phyloP scores from a whole-genome alignment of 2,888 invertebrate genomes.

The Hypolimnas misippus region DNA sequence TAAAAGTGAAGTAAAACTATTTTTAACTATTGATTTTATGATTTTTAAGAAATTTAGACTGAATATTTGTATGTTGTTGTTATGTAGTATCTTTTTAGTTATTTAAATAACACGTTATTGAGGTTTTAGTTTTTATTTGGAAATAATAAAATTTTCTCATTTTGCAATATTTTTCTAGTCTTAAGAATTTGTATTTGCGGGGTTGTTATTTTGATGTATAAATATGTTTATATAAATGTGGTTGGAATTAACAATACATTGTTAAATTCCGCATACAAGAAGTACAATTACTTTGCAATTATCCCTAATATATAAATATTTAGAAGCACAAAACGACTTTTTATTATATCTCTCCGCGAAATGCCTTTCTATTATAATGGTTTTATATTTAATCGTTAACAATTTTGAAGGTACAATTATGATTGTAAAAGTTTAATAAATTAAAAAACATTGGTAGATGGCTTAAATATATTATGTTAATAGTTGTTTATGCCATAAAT shows the following conservation, averaged over 20 bases:
- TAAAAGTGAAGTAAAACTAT: neutral
- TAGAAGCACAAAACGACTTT: neutral
- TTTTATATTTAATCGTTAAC: neutral
- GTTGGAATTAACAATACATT: neutral
- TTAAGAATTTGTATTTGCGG: neutral
- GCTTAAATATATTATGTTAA: no score
- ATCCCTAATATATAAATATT: neutral
- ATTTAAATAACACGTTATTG: neutral
- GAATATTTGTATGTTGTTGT: slow-evolving; percentile 1
- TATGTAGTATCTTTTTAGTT: neutral
- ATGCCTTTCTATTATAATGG: neutral
- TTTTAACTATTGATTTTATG: neutral
- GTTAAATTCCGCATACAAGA: neutral
- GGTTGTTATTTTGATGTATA: neutral
- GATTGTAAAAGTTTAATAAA: no score
- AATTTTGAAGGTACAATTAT: neutral
- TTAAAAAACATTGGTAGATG: no score
- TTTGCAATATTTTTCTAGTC: slow-evolving; percentile 10
- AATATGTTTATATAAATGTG: neutral
- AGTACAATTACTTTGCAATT: neutral
- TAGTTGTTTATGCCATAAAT: no score
- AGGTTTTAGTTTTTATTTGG: neutral
- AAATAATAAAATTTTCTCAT: neutral
- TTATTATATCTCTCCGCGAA: no score
- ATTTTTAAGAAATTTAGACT: slow-evolving; percentile 7